A percentile compares a stretch with the other conserved stretches of the same genome.
phyloP scores from a whole-genome alignment of 2,888 invertebrate species.

The Cerastoderma edule region DNA sequence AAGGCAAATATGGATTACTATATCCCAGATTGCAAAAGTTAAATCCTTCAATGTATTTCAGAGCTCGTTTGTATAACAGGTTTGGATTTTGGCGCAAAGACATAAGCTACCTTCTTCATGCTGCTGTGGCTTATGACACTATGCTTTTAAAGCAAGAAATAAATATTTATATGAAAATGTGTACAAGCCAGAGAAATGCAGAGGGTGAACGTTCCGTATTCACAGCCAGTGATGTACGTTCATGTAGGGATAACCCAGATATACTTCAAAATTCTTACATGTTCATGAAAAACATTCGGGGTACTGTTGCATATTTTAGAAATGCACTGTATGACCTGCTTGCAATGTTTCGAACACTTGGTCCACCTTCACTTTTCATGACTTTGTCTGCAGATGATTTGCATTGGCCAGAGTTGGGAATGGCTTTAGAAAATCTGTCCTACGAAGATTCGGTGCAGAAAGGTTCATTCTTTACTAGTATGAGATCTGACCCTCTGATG shows the following conservation, averaged over 20 bases:
- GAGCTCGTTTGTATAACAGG: slow-evolving; percentile 4
- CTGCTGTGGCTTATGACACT: slow-evolving; percentile 19
- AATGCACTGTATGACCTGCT: slow-evolving; percentile 26
- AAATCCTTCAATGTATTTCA: slow-evolving; percentile 12
- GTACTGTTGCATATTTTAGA: slow-evolving; percentile 28
- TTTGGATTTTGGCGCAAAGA: slow-evolving; percentile 22
- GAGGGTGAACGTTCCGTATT: neutral
- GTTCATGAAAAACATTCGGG: slow-evolving; percentile 34
- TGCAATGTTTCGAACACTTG: slow-evolving; percentile 22
- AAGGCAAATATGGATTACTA: slow-evolving; percentile 18
- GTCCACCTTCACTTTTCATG: slow-evolving; percentile 24
- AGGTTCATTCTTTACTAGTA: slow-evolving; percentile 11
- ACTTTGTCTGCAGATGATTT: slow-evolving; percentile 23
- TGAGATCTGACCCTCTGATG: slow-evolving; percentile 23
- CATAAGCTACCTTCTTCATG: slow-evolving; percentile 22
- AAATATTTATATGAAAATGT: slow-evolving; percentile 22
- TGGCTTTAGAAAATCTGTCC: slow-evolving; percentile 15
- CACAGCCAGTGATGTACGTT: slow-evolving; percentile 9
- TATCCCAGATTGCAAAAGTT: neutral
- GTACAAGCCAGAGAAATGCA: neutral
- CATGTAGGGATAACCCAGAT: slow-evolving; percentile 1
- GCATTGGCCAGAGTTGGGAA: too few relatives aligned
- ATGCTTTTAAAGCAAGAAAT: slow-evolving; percentile 15
- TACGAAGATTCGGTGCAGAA: neutral
- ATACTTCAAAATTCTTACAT: slow-evolving; percentile 24